A percentile compares a stretch with the other conserved stretches of the same genome.
Evolutionary conservation across 2,797 vertebrate genomes (phyloP).

Genomic region (Menidia menidia): DNA sequence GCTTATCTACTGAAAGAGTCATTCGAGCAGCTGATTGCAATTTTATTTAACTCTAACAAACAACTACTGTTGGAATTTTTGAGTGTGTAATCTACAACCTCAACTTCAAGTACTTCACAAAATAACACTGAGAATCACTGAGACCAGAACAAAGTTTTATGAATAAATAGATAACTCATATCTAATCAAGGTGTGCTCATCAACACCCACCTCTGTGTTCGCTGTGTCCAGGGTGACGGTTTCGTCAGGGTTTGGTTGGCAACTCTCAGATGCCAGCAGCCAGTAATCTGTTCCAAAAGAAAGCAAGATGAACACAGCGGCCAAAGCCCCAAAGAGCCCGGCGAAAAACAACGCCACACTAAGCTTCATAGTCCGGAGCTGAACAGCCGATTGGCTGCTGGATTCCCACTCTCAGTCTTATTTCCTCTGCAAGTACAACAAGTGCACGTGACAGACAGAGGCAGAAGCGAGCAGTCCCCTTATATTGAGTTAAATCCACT

Average conservation of each 20-base stretch:
- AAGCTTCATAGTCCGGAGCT: constrained; percentile 87
- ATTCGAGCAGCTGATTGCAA: constrained; percentile 37
- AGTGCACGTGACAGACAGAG: constrained; percentile 53
- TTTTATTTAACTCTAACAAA: neutral
- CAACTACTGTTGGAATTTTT: neutral
- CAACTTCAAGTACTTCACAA: neutral
- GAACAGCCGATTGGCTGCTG: constrained; percentile 20
- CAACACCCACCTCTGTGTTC: constrained; percentile 57
- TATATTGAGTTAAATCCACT: constrained; percentile 32
- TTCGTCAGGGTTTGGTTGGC: constrained; percentile 52
- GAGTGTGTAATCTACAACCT: neutral
- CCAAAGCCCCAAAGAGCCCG: constrained; percentile 92
- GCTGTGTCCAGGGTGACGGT: constrained; percentile 16
- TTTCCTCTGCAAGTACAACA: constrained; percentile 36
- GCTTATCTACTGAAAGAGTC: constrained; percentile 40
- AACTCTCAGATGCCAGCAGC: constrained; percentile 92
- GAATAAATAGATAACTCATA: neutral
- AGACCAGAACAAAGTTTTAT: neutral
- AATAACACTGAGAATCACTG: no score
- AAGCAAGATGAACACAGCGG: constrained; percentile 89
- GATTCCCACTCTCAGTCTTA: constrained; percentile 37
- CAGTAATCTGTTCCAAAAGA: constrained; percentile 98
- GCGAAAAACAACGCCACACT: constrained; percentile 93
- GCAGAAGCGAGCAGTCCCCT: constrained; percentile 37
- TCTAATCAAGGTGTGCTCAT: neutral